Evolutionary conservation across 2,797 vertebrate genomes (phyloP).

Genomic region (Serranus cabrilla): DNA sequence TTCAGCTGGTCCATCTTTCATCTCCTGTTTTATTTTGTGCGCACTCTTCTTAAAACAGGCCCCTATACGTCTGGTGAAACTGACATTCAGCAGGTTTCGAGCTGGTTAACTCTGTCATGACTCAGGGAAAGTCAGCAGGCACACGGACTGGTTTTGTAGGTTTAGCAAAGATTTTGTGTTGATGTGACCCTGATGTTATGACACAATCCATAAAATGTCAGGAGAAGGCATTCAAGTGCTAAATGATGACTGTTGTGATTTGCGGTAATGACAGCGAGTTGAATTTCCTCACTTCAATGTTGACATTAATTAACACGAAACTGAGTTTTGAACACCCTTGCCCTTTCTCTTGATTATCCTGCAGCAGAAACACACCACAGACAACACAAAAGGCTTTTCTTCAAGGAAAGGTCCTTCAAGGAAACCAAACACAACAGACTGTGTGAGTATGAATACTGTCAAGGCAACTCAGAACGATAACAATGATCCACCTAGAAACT

Average conservation of each 20-base stretch:
- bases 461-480: constrained; percentile 27
- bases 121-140: constrained; percentile 48
- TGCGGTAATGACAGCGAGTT: background rate
- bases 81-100: constrained; percentile 84
- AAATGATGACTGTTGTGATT: background rate
- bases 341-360: constrained; percentile 17
- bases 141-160: constrained; percentile 52
- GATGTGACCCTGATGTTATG: constrained; percentile 22
- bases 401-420: constrained; percentile 18
- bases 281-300: background rate
- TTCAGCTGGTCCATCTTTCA: constrained; percentile 62
- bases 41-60: constrained; percentile 48
- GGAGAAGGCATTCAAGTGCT: background rate
- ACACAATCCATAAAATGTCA: constrained; percentile 13
- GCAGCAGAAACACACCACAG: constrained; percentile 6
- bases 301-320: constrained; percentile 35
- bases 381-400: constrained; percentile 8
- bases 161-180: constrained; percentile 16
- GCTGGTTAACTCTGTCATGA: constrained; percentile 34
- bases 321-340: background rate
- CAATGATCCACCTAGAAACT: constrained; percentile 13
- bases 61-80: constrained; percentile 72
- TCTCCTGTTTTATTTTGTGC: constrained; percentile 60
- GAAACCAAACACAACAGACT: constrained; percentile 27
- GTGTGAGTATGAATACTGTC: constrained; percentile 9